Conservation (phyloP, 2,113 vertebrate species). For the Falcunculus frontatus region DNA sequence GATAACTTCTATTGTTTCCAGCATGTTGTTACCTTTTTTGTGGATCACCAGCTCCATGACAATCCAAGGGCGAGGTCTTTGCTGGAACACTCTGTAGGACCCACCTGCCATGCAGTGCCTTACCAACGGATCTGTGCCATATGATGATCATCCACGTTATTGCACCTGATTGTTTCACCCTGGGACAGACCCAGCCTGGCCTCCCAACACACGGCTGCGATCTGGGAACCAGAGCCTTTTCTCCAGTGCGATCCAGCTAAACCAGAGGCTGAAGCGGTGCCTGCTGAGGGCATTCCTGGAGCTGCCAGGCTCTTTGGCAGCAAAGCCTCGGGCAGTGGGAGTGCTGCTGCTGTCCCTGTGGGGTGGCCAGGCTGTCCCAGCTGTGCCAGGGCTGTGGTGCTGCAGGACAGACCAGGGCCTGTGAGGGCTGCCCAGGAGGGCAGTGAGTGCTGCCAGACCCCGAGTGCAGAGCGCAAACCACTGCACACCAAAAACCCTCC, state of each 20-base stretch:
- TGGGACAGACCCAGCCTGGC: not conserved
- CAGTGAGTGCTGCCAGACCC: not conserved
- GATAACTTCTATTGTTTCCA: slow-evolving; percentile 33
- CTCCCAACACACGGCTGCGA: not conserved
- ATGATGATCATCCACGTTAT: rapidly evolving
- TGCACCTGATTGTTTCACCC: not conserved
- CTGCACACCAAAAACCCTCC: not conserved
- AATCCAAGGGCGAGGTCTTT: not conserved
- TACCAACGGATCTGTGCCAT: not conserved
- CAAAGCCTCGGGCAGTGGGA: not conserved
- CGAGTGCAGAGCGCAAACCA: not conserved
- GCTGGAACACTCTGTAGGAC: not conserved
- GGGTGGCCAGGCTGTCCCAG: not conserved
- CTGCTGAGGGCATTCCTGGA: not conserved
- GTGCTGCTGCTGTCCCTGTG: not conserved
- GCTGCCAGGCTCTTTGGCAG: rapidly evolving
- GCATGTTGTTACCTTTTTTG: not conserved
- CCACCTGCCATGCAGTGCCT: not conserved
- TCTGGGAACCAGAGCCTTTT: not conserved
- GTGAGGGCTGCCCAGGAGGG: not conserved
- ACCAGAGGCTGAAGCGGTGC: not conserved
- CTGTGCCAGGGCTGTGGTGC: not conserved
- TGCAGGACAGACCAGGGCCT: not conserved
- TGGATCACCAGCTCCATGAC: not conserved
- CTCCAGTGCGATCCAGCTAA: not conserved